These are phyloP conservation scores for Selenia dentaria DNA, from an alignment of 2,888 invertebrate genomes.

Conservation along the genomic window DNA sequence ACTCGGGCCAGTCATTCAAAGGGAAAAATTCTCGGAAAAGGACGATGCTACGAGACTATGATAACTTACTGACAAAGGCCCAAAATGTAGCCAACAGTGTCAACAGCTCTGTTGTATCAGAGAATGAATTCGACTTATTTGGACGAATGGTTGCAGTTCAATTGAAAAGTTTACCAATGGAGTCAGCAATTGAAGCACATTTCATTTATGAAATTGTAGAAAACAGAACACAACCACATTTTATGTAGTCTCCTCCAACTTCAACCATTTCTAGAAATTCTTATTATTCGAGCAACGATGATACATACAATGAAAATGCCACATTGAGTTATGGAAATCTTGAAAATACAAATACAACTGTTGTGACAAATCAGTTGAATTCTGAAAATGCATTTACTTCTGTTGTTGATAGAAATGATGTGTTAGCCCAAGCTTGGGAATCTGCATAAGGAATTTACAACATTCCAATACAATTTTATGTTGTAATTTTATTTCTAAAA, in stretches of 20 bases:
- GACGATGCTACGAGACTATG: constrained; percentile 6
- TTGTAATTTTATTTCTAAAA: constrained; percentile 11
- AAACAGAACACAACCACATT: not conserved
- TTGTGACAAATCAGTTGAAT: constrained; percentile 10
- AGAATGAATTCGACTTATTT: constrained; percentile 15
- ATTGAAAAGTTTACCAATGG: not conserved
- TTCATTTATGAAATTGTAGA: not conserved
- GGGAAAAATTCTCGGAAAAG: not conserved
- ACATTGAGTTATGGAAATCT: constrained; percentile 14
- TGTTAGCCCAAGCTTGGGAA: constrained; percentile 17
- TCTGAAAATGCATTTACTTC: constrained; percentile 7
- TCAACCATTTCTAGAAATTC: constrained; percentile 7
- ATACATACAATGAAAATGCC: constrained; percentile 8
- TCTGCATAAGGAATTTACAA: constrained; percentile 10
- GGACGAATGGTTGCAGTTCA: constrained; percentile 6
- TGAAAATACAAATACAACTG: constrained; percentile 12
- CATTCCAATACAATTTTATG: constrained; percentile 6
- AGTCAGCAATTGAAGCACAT: not conserved
- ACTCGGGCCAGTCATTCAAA: not conserved
- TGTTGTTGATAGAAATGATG: constrained; percentile 13
- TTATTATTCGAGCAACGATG: constrained; percentile 1
- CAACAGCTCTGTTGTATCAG: constrained; percentile 4
- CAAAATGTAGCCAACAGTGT: constrained; percentile 5
- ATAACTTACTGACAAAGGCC: constrained; percentile 8
- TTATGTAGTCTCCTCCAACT: constrained; percentile 2